Evolutionary conservation across 2,113 vertebrate species (phyloP).

Genomic region (Macaca mulatta): DNA sequence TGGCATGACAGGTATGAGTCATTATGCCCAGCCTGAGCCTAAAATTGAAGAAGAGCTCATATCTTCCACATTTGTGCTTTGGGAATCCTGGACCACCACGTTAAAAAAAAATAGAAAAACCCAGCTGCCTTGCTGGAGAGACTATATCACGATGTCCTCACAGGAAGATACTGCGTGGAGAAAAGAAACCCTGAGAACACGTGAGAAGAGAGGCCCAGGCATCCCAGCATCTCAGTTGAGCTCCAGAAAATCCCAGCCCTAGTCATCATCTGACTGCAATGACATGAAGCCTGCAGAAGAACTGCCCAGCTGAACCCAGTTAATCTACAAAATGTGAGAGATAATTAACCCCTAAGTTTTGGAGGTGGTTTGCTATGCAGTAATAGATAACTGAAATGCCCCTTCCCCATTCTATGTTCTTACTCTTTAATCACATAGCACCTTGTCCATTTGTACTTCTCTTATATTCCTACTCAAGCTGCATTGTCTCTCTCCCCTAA

Average conservation of each 20-base stretch:
- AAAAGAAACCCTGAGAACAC: neutral
- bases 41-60: neutral
- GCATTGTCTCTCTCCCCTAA: neutral
- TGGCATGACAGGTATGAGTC: too few relatives aligned
- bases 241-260: neutral
- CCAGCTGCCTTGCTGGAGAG: neutral
- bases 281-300: neutral
- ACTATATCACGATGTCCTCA: neutral
- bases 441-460: neutral
- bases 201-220: neutral
- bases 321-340: neutral
- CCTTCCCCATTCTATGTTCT: neutral
- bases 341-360: rapidly evolving
- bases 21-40: too few relatives aligned
- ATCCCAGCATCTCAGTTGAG: neutral
- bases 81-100: neutral
- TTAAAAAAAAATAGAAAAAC: neutral
- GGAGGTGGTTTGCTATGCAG: neutral
- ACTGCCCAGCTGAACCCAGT: neutral
- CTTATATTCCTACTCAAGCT: neutral
- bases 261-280: neutral
- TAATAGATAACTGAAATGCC: too few relatives aligned
- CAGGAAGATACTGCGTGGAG: neutral
- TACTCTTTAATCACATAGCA: rapidly evolving
- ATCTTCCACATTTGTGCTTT: neutral